Conservation (phyloP, 2,113 vertebrate genomes). For the Chloebia gouldiae region DNA sequence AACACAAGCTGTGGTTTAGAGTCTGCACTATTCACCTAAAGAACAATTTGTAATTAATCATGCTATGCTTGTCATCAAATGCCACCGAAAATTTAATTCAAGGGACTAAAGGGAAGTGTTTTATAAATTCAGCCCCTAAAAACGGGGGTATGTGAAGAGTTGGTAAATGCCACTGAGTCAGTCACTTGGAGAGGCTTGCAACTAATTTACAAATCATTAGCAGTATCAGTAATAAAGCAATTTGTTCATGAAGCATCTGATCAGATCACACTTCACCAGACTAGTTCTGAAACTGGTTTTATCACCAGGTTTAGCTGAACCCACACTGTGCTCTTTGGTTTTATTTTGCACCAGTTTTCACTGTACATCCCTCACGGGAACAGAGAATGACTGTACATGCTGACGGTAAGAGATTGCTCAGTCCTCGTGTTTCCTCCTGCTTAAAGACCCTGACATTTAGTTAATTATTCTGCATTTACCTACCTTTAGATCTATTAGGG, state of each 20-base stretch:
- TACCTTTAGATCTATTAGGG: neutral
- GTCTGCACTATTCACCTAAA: constrained; percentile 56
- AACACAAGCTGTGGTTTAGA: constrained; percentile 54
- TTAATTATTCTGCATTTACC: neutral
- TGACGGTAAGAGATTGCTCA: neutral
- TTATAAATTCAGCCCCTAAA: constrained; percentile 12
- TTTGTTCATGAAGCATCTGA: constrained; percentile 24
- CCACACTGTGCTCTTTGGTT: neutral
- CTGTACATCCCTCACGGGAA: neutral
- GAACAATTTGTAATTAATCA: constrained; percentile 50
- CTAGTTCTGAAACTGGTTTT: constrained; percentile 21
- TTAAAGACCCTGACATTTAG: neutral
- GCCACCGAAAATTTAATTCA: neutral
- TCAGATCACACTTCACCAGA: constrained; percentile 11
- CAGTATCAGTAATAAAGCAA: neutral
- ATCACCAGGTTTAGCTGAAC: constrained; percentile 12
- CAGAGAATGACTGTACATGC: neutral
- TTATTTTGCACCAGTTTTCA: neutral
- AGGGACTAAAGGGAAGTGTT: neutral
- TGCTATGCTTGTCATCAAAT: constrained; percentile 10
- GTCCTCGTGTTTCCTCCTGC: neutral
- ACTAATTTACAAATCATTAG: constrained; percentile 46
- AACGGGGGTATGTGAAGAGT: neutral
- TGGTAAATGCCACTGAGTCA: constrained; percentile 24
- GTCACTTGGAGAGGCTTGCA: neutral